A percentile compares a stretch with the other conserved stretches of the same genome.
Evolutionary conservation across 2,113 vertebrate genomes (phyloP).

Genomic region (Stomatorhinus ivindoensis): DNA sequence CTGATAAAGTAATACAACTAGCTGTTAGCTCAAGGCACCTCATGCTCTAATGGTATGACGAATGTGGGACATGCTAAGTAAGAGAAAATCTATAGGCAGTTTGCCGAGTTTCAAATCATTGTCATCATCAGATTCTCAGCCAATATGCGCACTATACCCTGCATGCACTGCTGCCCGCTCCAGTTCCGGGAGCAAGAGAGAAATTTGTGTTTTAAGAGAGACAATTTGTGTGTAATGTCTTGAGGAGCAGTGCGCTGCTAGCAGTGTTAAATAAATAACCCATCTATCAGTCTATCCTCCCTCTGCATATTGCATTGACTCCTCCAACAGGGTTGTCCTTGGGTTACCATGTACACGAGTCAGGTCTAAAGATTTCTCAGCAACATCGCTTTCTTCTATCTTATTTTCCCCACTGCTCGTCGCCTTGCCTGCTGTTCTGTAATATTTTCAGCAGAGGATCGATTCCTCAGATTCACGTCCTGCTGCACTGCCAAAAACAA

Average conservation of each 20-base stretch:
- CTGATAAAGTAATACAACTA: not conserved
- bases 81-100: not conserved
- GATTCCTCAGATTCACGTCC: not conserved
- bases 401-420: not conserved
- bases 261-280: not conserved
- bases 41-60: not conserved
- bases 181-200: not conserved
- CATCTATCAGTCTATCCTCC: not conserved
- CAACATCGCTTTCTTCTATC: not conserved
- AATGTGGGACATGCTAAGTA: not conserved
- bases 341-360: not conserved
- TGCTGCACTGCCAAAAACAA: not conserved
- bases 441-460: not conserved
- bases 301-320: constrained; percentile 4
- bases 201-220: not conserved
- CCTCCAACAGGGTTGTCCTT: not conserved
- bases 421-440: not conserved
- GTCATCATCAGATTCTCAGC: not conserved
- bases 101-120: not conserved
- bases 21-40: not conserved
- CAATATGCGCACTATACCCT: not conserved
- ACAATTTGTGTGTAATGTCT: not conserved
- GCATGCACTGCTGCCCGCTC: not conserved
- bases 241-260: not conserved
- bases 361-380: not conserved